Base-by-base conservation (phyloP, 2,888 invertebrate species). In the Acanthosepion lycidas region DNA sequence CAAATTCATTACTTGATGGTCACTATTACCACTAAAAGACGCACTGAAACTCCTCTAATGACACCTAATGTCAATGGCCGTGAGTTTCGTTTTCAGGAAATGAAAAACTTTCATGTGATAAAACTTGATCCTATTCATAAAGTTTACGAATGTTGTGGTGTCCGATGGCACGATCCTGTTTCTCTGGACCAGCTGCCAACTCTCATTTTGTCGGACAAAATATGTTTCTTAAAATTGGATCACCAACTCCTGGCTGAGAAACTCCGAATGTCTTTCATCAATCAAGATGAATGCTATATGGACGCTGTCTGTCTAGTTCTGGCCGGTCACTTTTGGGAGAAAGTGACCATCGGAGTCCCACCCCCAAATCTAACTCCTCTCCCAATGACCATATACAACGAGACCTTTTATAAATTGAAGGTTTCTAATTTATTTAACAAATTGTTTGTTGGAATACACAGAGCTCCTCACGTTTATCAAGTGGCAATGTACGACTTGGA, bases 21-120 rank as follows among this genome's bases (percentile, higher is more conserved):
- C 18, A 93, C 93, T 3, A 28, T 93, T 5, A 28, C 93, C 20
- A 93, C 93, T 15, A 93, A 49, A 51, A 51, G 93, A 28, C 49
- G 49, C 15, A 18, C 53, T 51, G 49, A 51, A 28, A 18, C 26
- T 15, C 4, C 51, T n/a, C 6, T 33, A 23, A 42, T 3, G 20
- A 18, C 91, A 42, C n/a, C 49, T 5, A 93, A n/a, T 20, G 5
- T 6, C 23, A n/a, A 20, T 28, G 53, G 1, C 49, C n/a, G 15
- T 33, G 93, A 51, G n/a, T 93, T 9, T 28, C 93, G 49, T 8
- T 93, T 93, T 93, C 51, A 51, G 12, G 93, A 28, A 48, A n/a
- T 93, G 93, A 93, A 93, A 48, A 93, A 93, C 20, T 93, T 93
- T 20, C 93, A 93, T 28, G n/a, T 93, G n/a, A 93, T 93, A n/a